Evolutionary conservation across 2,797 vertebrate species (phyloP).

Genomic region (Phalloptychus januarius): DNA sequence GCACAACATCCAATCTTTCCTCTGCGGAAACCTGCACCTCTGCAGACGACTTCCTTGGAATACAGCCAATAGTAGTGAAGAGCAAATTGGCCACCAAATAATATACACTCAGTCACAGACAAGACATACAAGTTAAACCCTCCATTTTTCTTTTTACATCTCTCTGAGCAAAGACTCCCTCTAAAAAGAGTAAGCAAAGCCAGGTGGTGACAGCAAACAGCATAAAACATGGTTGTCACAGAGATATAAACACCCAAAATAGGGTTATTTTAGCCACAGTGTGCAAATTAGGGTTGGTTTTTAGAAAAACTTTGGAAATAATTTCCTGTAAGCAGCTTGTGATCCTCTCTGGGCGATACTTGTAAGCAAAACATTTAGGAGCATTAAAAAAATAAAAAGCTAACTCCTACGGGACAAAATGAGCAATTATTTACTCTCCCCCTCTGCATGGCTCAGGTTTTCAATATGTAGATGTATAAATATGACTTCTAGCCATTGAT

Average conservation of each 20-base stretch:
- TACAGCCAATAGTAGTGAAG: slow-evolving; percentile 8
- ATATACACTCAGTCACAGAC: not conserved
- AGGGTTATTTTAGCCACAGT: slow-evolving; percentile 34
- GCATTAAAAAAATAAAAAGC: not conserved
- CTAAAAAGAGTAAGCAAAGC: slow-evolving; percentile 21
- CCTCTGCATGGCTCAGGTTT: no score
- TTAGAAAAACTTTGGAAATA: not conserved
- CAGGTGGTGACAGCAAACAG: slow-evolving; percentile 38
- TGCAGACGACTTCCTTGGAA: slow-evolving; percentile 25
- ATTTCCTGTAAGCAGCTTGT: not conserved
- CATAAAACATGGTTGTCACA: slow-evolving; percentile 27
- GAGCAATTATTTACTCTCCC: no score
- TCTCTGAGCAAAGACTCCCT: slow-evolving; percentile 27
- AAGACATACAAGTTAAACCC: not conserved
- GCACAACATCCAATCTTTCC: slow-evolving; percentile 15
- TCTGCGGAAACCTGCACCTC: slow-evolving; percentile 12
- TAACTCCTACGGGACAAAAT: no score
- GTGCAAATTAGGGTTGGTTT: slow-evolving; percentile 22
- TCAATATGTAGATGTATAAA: no score
- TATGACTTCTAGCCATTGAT: no score
- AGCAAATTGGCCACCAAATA: slow-evolving; percentile 34
- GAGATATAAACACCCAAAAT: slow-evolving; percentile 32
- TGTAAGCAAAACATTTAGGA: not conserved
- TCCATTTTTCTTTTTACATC: no score
- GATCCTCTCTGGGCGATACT: not conserved